phyloP scores from a whole-genome alignment of 2,797 vertebrate genomes.

The Neomorphus geoffroyi region DNA sequence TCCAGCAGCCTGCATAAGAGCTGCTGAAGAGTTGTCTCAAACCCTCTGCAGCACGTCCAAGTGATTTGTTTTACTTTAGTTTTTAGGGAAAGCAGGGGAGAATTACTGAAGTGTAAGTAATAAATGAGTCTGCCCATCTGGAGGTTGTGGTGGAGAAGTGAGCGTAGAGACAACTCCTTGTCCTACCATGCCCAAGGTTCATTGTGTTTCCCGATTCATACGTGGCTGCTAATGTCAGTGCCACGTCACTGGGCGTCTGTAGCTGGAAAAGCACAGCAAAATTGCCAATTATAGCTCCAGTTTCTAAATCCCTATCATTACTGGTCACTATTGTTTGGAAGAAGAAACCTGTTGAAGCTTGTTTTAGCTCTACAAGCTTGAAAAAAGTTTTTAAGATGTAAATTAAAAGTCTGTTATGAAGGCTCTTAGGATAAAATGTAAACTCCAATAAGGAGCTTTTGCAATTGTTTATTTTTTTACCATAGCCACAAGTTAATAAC shows the following conservation, averaged over 20 bases:
- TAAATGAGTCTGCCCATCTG: neutral
- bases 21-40: neutral
- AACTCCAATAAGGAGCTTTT: neutral
- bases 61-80: neutral
- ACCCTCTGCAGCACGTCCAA: neutral
- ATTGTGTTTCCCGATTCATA: rapidly evolving
- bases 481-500: neutral
- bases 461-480: neutral
- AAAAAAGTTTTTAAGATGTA: neutral
- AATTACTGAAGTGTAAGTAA: neutral
- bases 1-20: neutral
- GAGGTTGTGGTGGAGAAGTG: rapidly evolving
- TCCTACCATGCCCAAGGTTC: neutral
- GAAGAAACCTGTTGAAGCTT: neutral
- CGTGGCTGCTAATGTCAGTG: rapidly evolving
- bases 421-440: neutral
- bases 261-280: neutral
- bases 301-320: conserved; percentile 11
- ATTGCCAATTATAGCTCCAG: neutral
- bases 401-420: neutral
- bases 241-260: neutral
- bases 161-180: neutral
- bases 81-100: neutral
- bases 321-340: neutral
- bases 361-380: neutral